Conservation (phyloP, 1,140 invertebrate species). For the Drosophila hydei region DNA sequence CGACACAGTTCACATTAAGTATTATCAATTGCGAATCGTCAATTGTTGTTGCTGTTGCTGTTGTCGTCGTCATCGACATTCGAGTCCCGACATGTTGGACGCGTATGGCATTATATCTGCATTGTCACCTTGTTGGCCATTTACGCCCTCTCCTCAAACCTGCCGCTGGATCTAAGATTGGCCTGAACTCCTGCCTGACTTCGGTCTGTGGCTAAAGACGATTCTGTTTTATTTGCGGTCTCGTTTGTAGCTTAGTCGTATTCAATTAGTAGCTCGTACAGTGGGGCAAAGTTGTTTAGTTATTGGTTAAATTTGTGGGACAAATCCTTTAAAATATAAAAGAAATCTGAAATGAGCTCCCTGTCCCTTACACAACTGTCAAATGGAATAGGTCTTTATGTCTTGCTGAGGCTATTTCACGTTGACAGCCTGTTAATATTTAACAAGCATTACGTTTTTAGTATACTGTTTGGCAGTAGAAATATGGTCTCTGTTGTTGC, state of each 20-base stretch:
- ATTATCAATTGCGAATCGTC: conserved; percentile 73
- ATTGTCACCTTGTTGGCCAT: conserved; percentile 80
- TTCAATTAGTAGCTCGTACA: conserved; percentile 59
- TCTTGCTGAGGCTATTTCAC: too few relatives aligned
- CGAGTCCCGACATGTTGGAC: conserved; percentile 48
- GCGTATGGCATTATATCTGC: conserved; percentile 77
- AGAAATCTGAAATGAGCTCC: too few relatives aligned
- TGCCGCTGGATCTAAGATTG: conserved; percentile 28
- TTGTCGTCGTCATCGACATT: conserved; percentile 29
- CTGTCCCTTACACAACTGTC: too few relatives aligned
- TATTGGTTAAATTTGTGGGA: not conserved
- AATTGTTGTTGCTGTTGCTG: conserved; percentile 33
- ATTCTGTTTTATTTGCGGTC: conserved; percentile 11
- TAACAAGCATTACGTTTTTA: too few relatives aligned
- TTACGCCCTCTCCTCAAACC: too few relatives aligned
- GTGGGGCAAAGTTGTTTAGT: conserved; percentile 4
- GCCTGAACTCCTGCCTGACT: not conserved
- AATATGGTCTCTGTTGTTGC: too few relatives aligned
- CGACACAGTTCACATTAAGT: conserved; percentile 54
- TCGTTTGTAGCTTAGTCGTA: conserved; percentile 29
- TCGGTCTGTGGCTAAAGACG: conserved; percentile 15
- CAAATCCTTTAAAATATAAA: too few relatives aligned
- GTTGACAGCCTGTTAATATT: too few relatives aligned
- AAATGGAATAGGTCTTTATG: too few relatives aligned
- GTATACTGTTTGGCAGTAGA: too few relatives aligned